These are phyloP conservation scores for Lytechinus variegatus DNA, from an alignment of 35 echinoderm and acorn worm species.

Conservation along the genomic window DNA sequence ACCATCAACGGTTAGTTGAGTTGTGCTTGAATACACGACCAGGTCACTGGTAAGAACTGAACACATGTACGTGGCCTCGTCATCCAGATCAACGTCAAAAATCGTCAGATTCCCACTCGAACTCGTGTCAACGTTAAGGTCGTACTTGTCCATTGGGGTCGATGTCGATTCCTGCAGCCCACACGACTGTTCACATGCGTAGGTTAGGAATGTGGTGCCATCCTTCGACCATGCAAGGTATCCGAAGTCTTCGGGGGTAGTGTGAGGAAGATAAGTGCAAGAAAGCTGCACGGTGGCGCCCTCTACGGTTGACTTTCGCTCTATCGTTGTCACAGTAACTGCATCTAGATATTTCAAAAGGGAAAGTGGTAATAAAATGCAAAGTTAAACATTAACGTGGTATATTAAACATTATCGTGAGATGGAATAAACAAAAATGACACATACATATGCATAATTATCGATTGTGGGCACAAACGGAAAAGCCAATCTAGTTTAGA, in stretches of 20 bases:
- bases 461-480: no score
- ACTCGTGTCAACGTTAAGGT: slow-evolving; percentile 37
- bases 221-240: slow-evolving; percentile 37
- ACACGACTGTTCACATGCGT: background rate
- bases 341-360: background rate
- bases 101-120: slow-evolving; percentile 35
- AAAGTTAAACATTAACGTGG: background rate
- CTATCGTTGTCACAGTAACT: background rate
- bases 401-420: no score
- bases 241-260: background rate
- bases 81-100: background rate
- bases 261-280: slow-evolving; percentile 14
- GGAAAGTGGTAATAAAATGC: background rate
- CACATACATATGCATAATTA: no score
- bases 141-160: background rate
- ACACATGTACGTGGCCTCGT: slow-evolving; percentile 4
- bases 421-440: no score
- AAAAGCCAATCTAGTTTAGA: no score
- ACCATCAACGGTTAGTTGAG: slow-evolving; percentile 1
- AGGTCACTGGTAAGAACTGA: slow-evolving; percentile 16
- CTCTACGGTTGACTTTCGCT: background rate
- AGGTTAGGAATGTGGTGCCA: background rate
- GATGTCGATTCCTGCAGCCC: background rate
- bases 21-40: background rate
- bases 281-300: background rate